A percentile compares a stretch with the other conserved stretches of the same genome.
These are phyloP conservation scores for Mythimna lalbum DNA, from an alignment of 2,888 invertebrate genomes.

Conservation along the genomic window DNA sequence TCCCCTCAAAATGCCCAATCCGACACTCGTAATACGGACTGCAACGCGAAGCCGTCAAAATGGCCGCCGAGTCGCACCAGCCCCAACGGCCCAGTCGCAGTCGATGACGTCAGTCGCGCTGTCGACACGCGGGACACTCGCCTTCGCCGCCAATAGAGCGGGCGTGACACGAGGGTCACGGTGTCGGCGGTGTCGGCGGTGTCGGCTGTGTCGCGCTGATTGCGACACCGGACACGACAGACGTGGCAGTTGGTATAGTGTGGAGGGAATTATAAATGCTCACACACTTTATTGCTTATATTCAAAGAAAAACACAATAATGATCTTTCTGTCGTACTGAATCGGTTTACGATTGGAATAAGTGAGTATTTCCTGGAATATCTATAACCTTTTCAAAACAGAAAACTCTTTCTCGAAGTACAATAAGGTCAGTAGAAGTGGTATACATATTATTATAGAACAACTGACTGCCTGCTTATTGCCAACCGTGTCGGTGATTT, in stretches of 20 bases:
- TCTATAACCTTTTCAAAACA: not conserved
- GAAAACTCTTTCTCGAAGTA: not conserved
- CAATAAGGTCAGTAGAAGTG: not conserved
- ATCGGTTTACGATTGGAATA: not conserved
- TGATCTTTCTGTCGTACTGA: not conserved
- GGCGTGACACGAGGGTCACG: constrained; percentile 34
- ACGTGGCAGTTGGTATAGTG: constrained; percentile 3
- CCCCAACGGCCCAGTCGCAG: not conserved
- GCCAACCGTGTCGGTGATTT: not conserved
- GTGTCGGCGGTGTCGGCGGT: constrained; percentile 15
- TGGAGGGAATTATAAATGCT: not conserved
- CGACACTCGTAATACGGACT: not conserved
- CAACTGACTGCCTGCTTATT: not conserved
- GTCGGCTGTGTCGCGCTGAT: constrained; percentile 15
- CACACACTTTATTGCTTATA: not conserved
- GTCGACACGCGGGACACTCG: constrained; percentile 25
- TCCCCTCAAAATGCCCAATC: constrained; percentile 5
- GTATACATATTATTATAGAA: not conserved
- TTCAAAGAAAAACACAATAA: too few species aligned
- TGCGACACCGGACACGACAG: constrained; percentile 17
- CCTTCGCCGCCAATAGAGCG: constrained; percentile 12
- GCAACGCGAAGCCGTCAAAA: constrained; percentile 11
- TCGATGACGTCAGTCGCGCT: constrained; percentile 36
- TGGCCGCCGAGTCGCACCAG: not conserved
- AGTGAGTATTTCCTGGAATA: not conserved